A percentile compares a stretch with the other conserved stretches of the same genome.
These are phyloP conservation scores for Tarsius wallacei DNA, from an alignment of 2,797 vertebrate genomes.

Conservation along the genomic window DNA sequence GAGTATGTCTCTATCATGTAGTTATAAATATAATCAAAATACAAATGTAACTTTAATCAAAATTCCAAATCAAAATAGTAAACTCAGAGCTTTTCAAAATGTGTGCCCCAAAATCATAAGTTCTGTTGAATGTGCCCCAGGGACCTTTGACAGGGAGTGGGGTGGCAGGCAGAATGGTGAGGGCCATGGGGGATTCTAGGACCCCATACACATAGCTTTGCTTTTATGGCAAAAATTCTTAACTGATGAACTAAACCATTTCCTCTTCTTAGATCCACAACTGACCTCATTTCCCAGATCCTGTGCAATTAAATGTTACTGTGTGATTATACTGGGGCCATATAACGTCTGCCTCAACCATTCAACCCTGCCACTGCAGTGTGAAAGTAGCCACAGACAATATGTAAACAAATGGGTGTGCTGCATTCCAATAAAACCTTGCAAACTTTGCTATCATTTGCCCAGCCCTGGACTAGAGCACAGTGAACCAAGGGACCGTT, in stretches of 20 bases:
- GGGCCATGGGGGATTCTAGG: not conserved
- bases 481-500: not conserved
- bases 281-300: not conserved
- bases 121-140: not conserved
- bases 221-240: constrained; percentile 22
- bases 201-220: not conserved
- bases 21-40: constrained; percentile 58
- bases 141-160: not conserved
- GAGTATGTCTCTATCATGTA: not conserved
- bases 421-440: not conserved
- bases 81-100: constrained; percentile 9
- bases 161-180: not conserved
- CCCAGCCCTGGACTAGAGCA: not conserved
- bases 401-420: not conserved
- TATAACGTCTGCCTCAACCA: not conserved
- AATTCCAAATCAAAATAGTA: not conserved
- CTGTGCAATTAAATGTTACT: not conserved
- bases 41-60: constrained; percentile 17
- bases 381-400: not conserved
- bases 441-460: not conserved
- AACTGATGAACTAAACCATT: constrained; percentile 23
- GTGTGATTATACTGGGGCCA: not conserved
- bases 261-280: not conserved
- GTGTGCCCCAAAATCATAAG: not conserved
- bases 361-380: not conserved